Conservation (phyloP, 30 jellyfish, hydroid and myxozoan species). For the Aurelia aurita region DNA sequence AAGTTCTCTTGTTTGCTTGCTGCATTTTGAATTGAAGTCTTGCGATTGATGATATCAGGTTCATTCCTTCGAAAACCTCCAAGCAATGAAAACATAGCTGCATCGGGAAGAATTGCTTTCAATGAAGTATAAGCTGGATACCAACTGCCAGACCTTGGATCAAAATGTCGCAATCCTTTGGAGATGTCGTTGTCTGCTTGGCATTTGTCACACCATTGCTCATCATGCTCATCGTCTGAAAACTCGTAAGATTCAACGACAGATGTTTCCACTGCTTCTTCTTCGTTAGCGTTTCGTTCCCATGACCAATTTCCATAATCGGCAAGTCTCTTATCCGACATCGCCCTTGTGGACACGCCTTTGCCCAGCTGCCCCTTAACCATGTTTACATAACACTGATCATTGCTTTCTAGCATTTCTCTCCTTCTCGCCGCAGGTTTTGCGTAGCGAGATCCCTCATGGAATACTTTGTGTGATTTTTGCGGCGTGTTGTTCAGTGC, state of each 20-base stretch:
- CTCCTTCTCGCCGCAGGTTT: conserved; percentile 20
- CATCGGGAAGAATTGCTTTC: conserved; percentile 9
- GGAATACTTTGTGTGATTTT: conserved; percentile 8
- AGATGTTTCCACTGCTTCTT: conserved; percentile 8
- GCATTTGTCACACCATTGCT: not conserved
- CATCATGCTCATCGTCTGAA: not conserved
- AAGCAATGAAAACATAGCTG: conserved; percentile 32
- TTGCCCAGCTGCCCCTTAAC: conserved; percentile 50
- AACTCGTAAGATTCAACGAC: not conserved
- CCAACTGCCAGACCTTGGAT: conserved; percentile 68
- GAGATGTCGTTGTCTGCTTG: not conserved
- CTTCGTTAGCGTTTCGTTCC: conserved; percentile 25
- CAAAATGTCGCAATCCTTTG: conserved; percentile 61
- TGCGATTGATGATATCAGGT: not conserved
- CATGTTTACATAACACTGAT: conserved; percentile 60
- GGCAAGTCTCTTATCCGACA: conserved; percentile 32
- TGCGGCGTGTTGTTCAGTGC: conserved; percentile 10
- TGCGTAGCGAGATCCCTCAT: conserved; percentile 21
- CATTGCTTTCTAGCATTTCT: conserved; percentile 29
- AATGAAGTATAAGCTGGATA: conserved; percentile 38
- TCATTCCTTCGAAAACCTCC: conserved; percentile 26
- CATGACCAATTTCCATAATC: conserved; percentile 20
- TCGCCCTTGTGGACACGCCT: conserved; percentile 12
- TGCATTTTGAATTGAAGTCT: not conserved
- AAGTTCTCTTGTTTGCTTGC: not conserved